phyloP scores from a whole-genome alignment of 2,113 vertebrate genomes.

The Indri indri region DNA sequence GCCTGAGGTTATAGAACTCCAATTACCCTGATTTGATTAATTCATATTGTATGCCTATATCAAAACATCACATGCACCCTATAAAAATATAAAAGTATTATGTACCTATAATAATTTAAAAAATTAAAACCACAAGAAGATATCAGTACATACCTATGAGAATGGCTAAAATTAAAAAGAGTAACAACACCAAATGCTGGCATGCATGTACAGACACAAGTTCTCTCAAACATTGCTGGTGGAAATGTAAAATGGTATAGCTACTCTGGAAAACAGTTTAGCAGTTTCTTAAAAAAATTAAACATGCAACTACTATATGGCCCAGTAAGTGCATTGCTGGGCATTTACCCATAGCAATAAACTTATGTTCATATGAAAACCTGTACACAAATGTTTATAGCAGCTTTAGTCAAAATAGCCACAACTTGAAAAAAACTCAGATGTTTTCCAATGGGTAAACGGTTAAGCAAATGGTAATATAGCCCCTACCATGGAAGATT shows the following conservation, averaged over 20 bases:
- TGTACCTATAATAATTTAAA: no score
- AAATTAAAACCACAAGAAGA: not conserved
- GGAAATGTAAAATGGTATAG: not conserved
- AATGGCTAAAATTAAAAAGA: not conserved
- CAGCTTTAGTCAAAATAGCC: not conserved
- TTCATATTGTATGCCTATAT: no score
- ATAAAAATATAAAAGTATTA: no score
- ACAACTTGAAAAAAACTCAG: not conserved
- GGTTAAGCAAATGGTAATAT: not conserved
- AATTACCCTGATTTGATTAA: no score
- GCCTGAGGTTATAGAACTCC: no score
- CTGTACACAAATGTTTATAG: not conserved
- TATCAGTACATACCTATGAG: not conserved
- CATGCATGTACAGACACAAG: not conserved
- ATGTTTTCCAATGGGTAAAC: not conserved
- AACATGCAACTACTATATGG: not conserved
- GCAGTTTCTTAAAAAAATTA: not conserved
- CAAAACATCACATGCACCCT: no score
- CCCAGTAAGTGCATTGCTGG: not conserved
- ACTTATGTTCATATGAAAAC: not conserved
- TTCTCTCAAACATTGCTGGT: not conserved
- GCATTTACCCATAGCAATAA: not conserved
- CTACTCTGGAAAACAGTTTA: not conserved
- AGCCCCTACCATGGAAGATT: not conserved
- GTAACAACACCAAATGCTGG: not conserved